Conservation (phyloP, 2,797 vertebrate genomes). For the Pitangus sulphuratus region DNA sequence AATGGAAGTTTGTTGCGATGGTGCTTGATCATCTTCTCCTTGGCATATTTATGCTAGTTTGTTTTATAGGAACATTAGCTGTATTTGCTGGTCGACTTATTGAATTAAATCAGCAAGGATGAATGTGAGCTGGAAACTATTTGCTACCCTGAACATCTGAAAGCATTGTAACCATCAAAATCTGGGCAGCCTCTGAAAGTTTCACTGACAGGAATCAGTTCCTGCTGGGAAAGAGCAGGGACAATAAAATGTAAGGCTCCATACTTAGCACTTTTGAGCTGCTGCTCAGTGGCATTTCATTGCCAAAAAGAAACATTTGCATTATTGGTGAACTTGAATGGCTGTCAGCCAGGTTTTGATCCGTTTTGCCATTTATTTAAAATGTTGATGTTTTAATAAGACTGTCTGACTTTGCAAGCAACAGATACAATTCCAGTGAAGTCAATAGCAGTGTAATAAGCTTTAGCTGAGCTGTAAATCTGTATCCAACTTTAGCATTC, state of each 20-base stretch:
- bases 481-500: neutral
- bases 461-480: conserved; percentile 26
- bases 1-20: conserved; percentile 98
- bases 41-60: conserved; percentile 93
- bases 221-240: neutral
- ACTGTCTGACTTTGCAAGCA: neutral
- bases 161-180: neutral
- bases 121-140: conserved; percentile 35
- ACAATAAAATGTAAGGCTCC: neutral
- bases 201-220: neutral
- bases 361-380: conserved; percentile 7
- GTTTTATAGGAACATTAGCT: conserved; percentile 87
- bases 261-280: neutral
- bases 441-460: neutral
- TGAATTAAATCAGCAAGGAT: conserved; percentile 88
- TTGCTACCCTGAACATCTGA: neutral
- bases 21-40: conserved; percentile 95
- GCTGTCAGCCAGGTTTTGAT: neutral
- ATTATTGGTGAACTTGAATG: neutral
- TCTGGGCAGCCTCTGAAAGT: neutral
- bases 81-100: conserved; percentile 94
- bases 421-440: neutral
- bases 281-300: neutral
- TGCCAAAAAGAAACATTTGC: neutral
- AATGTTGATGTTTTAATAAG: neutral